Evolutionary conservation across 2,888 invertebrate species (phyloP), one percentile per base, ranked within the genome.

Genomic region (Microplitis deprimator): DNA sequence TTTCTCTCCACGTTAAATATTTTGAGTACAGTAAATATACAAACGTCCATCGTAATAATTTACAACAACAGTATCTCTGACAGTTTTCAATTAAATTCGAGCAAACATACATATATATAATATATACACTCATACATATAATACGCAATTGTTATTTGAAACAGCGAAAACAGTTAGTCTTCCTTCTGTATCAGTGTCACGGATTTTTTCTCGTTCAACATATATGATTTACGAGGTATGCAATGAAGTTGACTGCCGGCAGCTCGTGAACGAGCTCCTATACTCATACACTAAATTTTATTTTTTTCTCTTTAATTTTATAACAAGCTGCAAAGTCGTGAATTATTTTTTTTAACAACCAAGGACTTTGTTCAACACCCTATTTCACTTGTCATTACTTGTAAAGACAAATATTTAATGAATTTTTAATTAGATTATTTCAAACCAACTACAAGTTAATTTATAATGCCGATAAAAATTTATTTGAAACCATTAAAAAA

Each of bases 71-170:
- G 67, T 41, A 68, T 67, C 68, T 61, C 40, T 76, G 76, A 76
- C 76, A 76, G 72, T 20, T 76, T 50, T 72, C 67, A 68, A 76
- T 76, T 72, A 76, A 76, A 72, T 76, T 72, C 72, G 68, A 71
- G 65, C 41, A 67, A 50, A 8, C 29, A 29, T 29, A 2, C 29
- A 4, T 29, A 29, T 29, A 29, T 29, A 29, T 50, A 10, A 8
- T 1, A 41, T 41, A 7, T 41, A 10, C 13, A 50, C 50, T 50
- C 50, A 8, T 50, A 50, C 50, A 50, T 4, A 50, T 7, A 73
- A 73, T 73, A 10, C 67, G 38, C 65, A 50, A 50, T 65, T 73
- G 29, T 8, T 38, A 20, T 39, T 72, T 67, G 7, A 13, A 67
- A 7, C 72, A 39, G 8, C 7, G 38, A 67, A 67, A 50, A 16